phyloP scores from a whole-genome alignment of 2,113 vertebrate species.

The Lontra canadensis region DNA sequence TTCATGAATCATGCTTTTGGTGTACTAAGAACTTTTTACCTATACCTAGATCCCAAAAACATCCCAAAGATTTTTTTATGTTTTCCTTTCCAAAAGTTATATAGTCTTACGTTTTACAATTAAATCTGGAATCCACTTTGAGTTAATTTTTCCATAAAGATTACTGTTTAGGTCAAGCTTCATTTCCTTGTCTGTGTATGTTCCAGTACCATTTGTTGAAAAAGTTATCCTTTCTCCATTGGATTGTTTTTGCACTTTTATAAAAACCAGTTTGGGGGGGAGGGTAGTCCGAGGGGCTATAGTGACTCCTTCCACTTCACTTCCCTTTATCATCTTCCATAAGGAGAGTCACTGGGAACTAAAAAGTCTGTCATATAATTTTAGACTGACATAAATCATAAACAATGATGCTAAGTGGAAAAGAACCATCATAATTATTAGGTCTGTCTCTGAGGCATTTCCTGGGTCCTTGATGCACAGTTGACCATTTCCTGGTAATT shows the following conservation, averaged over 20 bases:
- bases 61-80: not conserved
- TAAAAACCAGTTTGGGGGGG: not conserved
- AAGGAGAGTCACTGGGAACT: not conserved
- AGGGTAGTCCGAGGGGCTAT: not conserved
- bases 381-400: not conserved
- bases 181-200: not conserved
- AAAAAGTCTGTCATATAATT: not conserved
- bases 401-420: not conserved
- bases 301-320: not conserved
- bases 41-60: not conserved
- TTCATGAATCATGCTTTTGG: not conserved
- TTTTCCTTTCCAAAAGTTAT: not conserved
- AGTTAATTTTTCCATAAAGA: not conserved
- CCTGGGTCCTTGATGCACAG: not conserved
- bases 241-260: not conserved
- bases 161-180: not conserved
- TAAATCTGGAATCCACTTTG: not conserved
- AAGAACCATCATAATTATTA: not conserved
- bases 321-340: not conserved
- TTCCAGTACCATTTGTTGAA: not conserved
- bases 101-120: not conserved
- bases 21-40: not conserved
- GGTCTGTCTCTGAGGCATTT: not conserved
- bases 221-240: not conserved
- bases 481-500: not conserved